Evolutionary conservation across 2,888 invertebrate species (phyloP), one percentile per base, ranked within the genome.

Genomic region (Stenodema calcarata): DNA sequence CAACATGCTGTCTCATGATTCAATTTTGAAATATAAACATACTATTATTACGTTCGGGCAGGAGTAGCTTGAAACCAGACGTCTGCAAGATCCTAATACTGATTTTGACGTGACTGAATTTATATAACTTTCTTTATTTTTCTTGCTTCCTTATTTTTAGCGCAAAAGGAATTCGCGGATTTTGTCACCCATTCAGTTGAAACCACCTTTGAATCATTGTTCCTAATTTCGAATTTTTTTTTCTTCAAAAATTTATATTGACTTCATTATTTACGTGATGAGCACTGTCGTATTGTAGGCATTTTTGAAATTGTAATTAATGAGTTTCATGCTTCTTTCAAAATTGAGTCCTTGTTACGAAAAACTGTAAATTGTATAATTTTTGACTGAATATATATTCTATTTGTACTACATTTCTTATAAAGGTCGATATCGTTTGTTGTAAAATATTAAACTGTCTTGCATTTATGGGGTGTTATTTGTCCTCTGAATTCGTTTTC

Each of bases 331-430:
- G 23, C 69, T 82, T 30, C 28, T 82, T 82, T 69, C 69, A 18
- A 82, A 69, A 44, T 82, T 80, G 80, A 84, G 84, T 84, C 75
- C n/a, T 73, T 42, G 83, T 83, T 70, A 73, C 27, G 42, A 54
- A 80, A 80, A 84, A 70, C 30, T 84, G 84, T 84, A 84, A 70
- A 84, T 84, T 84, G 84, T 84, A 84, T 84, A 70, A 84, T 84
- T 82, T 84, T 84, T n/a, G 84, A 84, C 84, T 84, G 84, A 84
- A 84, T 84, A 82, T 80, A 82, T 82, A 84, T 84, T 84, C 73
- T 84, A 84, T 84, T 84, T 73, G 84, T 75, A 84, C 75, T 84
- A 75, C 84, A 84, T 84, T 84, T 84, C 82, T 82, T 69, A 69
- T 82, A 41, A 80, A 80, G 82, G 54, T 69, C 62, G 35, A 30